Evolutionary conservation across 37 sponge, comb jelly and placozoan species (phyloP).

Genomic region (Beroe ovata): DNA sequence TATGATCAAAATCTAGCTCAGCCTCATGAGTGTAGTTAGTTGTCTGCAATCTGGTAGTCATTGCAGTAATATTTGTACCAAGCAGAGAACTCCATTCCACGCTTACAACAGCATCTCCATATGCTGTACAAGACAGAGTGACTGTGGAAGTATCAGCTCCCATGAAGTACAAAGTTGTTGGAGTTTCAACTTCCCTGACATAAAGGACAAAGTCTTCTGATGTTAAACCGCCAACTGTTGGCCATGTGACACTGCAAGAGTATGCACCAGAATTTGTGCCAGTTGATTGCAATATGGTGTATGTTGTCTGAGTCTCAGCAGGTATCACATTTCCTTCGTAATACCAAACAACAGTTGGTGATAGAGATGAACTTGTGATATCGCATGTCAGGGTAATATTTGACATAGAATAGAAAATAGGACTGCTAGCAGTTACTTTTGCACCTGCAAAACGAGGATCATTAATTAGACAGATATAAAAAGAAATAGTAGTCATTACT

Average conservation of each 20-base stretch:
- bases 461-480: too few species aligned
- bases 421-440: not conserved
- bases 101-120: not conserved
- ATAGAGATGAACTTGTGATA: not conserved
- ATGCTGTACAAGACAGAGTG: constrained; percentile 23
- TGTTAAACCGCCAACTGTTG: constrained; percentile 11
- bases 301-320: not conserved
- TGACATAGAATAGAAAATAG: not conserved
- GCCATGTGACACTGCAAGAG: not conserved
- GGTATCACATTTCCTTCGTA: not conserved
- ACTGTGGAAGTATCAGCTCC: not conserved
- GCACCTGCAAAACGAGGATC: too few species aligned
- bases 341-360: not conserved
- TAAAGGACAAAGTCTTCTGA: constrained; percentile 7
- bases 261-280: not conserved
- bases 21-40: not conserved
- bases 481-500: not conserved
- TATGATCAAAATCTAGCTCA: not conserved
- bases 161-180: not conserved
- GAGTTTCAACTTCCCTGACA: not conserved
- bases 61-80: not conserved
- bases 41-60: not conserved
- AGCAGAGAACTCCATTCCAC: not conserved
- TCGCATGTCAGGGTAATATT: constrained; percentile 1
- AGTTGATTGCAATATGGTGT: not conserved